A percentile compares a stretch with the other conserved stretches of the same genome.
phyloP scores from a whole-genome alignment of 1,140 invertebrate species.

The Zaprionus davidi region DNA sequence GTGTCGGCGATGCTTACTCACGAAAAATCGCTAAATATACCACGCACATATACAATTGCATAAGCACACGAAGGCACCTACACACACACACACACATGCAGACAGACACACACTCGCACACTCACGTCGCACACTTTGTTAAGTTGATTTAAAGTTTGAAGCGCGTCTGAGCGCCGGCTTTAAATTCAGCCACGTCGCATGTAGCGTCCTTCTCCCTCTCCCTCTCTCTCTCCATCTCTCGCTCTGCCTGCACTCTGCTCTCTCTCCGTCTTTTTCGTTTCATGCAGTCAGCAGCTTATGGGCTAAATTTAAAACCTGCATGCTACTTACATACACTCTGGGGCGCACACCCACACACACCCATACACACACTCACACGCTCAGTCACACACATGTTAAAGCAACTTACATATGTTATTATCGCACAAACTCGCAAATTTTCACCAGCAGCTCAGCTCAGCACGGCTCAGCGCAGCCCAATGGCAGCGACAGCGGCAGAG shows the following conservation, averaged over 20 bases:
- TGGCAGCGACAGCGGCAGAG: neutral
- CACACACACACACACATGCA: constrained; percentile 8
- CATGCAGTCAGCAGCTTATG: constrained; percentile 60
- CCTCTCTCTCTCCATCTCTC: neutral
- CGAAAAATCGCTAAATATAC: constrained; percentile 22
- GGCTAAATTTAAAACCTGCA: constrained; percentile 71
- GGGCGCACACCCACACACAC: constrained; percentile 22
- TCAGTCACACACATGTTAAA: constrained; percentile 25
- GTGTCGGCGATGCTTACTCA: constrained; percentile 3
- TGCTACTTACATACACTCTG: constrained; percentile 38
- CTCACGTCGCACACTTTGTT: constrained; percentile 52
- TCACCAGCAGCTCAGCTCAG: constrained; percentile 53
- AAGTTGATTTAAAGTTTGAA: constrained; percentile 78
- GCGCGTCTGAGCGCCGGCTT: constrained; percentile 61
- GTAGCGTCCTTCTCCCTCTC: neutral
- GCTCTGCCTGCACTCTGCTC: neutral
- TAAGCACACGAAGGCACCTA: neutral
- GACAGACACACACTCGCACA: constrained; percentile 13
- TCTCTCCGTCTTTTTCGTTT: neutral
- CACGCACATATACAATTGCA: neutral
- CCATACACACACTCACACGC: constrained; percentile 6
- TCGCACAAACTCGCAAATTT: constrained; percentile 80
- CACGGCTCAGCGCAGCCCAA: constrained; percentile 3
- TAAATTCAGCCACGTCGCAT: constrained; percentile 46
- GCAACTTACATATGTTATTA: constrained; percentile 82